A percentile compares a stretch with the other conserved stretches of the same genome.
phyloP scores from a whole-genome alignment of 2,113 vertebrate species.

The Oceanodroma tethys region DNA sequence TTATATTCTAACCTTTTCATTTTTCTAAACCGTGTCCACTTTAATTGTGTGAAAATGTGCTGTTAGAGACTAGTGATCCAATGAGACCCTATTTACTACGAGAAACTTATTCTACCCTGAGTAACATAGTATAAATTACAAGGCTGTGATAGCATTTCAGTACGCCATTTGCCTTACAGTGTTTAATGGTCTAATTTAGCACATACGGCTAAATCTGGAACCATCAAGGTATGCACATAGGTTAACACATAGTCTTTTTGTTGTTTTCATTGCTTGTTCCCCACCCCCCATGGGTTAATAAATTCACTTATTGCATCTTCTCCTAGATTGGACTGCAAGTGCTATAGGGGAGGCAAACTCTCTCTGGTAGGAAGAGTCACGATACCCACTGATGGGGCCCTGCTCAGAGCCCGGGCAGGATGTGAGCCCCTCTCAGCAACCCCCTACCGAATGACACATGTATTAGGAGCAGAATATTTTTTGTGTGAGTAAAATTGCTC shows the following conservation, averaged over 20 bases:
- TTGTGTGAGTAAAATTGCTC: neutral
- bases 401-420: neutral
- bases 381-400: neutral
- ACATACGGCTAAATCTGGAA: neutral
- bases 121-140: constrained; percentile 34
- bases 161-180: constrained; percentile 31
- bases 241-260: neutral
- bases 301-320: neutral
- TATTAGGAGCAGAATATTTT: neutral
- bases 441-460: neutral
- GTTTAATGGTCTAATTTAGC: constrained; percentile 60
- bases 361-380: neutral
- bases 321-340: neutral
- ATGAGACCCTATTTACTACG: constrained; percentile 39
- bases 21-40: constrained; percentile 63
- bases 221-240: neutral
- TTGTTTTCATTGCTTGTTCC: neutral
- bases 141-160: constrained; percentile 26
- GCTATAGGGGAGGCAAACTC: neutral
- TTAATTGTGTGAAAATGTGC: constrained; percentile 70
- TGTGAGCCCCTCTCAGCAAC: neutral
- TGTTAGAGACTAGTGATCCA: constrained; percentile 51
- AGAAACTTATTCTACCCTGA: constrained; percentile 25
- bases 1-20: constrained; percentile 62
- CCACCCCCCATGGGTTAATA: neutral